Conservation (phyloP, 2,797 vertebrate genomes). For the Steatocranus sp. region DNA sequence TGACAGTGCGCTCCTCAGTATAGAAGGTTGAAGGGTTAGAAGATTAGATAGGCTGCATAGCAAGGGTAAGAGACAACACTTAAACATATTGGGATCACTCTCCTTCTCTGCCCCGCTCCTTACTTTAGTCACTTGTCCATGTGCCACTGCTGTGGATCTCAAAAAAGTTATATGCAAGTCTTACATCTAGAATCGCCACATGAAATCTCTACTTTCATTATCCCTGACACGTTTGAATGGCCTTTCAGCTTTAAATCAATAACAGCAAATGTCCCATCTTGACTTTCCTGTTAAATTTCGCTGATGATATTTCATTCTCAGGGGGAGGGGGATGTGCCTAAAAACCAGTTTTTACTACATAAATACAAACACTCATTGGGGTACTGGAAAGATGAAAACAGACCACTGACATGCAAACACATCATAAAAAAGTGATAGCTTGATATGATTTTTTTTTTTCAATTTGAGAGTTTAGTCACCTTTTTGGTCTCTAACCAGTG, state of each 20-base stretch:
- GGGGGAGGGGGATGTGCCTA: conserved; percentile 20
- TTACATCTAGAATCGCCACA: conserved; percentile 37
- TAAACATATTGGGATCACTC: conserved; percentile 53
- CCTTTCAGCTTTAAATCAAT: conserved; percentile 4
- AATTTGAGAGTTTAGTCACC: conserved; percentile 26
- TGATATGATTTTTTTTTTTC: not conserved
- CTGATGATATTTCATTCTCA: conserved; percentile 11
- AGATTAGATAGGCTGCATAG: conserved; percentile 59
- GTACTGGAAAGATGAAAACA: not conserved
- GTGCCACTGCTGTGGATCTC: conserved; percentile 69
- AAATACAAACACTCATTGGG: not conserved
- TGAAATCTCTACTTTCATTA: conserved; percentile 18
- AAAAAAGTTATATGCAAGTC: conserved; percentile 65
- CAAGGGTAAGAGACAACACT: conserved; percentile 68
- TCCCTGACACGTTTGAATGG: conserved; percentile 3
- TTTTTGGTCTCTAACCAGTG: not conserved
- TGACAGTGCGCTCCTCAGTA: conserved; percentile 25
- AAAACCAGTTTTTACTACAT: not conserved
- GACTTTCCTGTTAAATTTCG: not conserved
- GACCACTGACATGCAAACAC: conserved; percentile 5
- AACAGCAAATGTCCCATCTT: not conserved
- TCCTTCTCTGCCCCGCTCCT: conserved; percentile 56
- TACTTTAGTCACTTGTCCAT: conserved; percentile 65
- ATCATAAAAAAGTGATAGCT: not conserved
- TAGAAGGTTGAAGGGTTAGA: conserved; percentile 44